These are phyloP conservation scores for Stenoptilia bipunctidactyla DNA, from an alignment of 2,888 invertebrate genomes.

Conservation along the genomic window DNA sequence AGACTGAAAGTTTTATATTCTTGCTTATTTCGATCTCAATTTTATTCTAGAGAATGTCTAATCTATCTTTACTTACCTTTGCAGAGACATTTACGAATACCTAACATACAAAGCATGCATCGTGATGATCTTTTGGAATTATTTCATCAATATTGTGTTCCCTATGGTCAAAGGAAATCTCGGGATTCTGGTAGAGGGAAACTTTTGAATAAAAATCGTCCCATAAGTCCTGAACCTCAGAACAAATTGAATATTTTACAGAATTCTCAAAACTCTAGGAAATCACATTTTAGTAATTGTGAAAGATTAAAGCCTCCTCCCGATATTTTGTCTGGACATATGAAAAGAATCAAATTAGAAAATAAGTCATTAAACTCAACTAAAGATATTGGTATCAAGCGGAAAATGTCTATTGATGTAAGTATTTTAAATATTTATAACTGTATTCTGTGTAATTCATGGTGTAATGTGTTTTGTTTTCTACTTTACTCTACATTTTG, in stretches of 20 bases:
- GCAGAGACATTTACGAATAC: constrained; percentile 46
- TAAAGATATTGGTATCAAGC: constrained; percentile 29
- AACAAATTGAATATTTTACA: constrained; percentile 21
- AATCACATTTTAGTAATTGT: constrained; percentile 19
- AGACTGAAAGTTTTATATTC: no score
- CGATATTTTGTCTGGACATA: constrained; percentile 41
- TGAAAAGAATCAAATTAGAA: constrained; percentile 52
- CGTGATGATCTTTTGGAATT: constrained; percentile 48
- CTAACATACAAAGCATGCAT: constrained; percentile 32
- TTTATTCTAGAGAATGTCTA: no score
- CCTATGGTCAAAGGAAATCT: constrained; percentile 54
- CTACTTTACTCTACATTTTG: no score
- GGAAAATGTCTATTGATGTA: constrained; percentile 48
- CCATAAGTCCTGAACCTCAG: constrained; percentile 29
- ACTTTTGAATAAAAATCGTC: constrained; percentile 41
- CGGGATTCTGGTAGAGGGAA: constrained; percentile 52
- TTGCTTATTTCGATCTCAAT: no score
- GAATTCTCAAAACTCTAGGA: constrained; percentile 18
- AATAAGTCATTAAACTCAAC: constrained; percentile 15
- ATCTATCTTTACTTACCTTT: constrained; percentile 20
- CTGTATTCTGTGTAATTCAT: no score
- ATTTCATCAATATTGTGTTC: constrained; percentile 57
- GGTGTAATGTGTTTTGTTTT: no score
- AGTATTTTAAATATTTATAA: constrained; percentile 20
- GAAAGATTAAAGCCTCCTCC: constrained; percentile 46